Percentiles rank a stretch among this genome's conserved stretches.
Conservation (phyloP, 2,797 vertebrate genomes). For the Lepus oiostolus region DNA sequence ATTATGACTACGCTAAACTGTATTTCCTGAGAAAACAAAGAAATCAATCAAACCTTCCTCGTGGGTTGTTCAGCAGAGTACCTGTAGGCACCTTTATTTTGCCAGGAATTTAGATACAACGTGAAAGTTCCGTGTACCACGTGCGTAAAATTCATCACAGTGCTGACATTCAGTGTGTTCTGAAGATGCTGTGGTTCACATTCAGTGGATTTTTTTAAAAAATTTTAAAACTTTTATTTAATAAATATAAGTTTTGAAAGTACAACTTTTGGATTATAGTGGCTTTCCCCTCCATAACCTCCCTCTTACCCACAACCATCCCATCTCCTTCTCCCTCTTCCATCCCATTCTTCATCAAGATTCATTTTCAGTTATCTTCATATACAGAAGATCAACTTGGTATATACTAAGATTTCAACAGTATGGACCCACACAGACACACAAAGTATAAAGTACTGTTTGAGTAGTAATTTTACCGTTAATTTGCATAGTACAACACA, state of each 20-base stretch:
- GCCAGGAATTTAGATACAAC: conserved; percentile 40
- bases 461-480: too few relatives aligned
- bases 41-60: conserved; percentile 81
- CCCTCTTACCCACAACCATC: too few relatives aligned
- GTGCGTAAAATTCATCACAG: conserved; percentile 63
- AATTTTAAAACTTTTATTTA: neutral
- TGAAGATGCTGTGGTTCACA: neutral
- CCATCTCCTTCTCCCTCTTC: too few relatives aligned
- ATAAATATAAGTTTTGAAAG: too few relatives aligned
- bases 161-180: conserved; percentile 61
- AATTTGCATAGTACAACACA: too few relatives aligned
- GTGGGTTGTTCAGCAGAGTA: conserved; percentile 84
- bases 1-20: conserved; percentile 76
- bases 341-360: too few relatives aligned
- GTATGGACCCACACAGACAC: too few relatives aligned
- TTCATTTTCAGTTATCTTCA: too few relatives aligned
- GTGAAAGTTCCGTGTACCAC: neutral
- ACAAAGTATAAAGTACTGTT: too few relatives aligned
- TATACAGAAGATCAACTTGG: too few relatives aligned
- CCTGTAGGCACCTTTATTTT: conserved; percentile 33
- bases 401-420: neutral
- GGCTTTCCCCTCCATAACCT: too few relatives aligned
- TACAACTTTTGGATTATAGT: too few relatives aligned
- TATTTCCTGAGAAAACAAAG: conserved; percentile 83
- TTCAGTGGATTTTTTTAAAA: conserved; percentile 35